phyloP scores from a whole-genome alignment of 2,888 invertebrate species.

The Oithona nana region DNA sequence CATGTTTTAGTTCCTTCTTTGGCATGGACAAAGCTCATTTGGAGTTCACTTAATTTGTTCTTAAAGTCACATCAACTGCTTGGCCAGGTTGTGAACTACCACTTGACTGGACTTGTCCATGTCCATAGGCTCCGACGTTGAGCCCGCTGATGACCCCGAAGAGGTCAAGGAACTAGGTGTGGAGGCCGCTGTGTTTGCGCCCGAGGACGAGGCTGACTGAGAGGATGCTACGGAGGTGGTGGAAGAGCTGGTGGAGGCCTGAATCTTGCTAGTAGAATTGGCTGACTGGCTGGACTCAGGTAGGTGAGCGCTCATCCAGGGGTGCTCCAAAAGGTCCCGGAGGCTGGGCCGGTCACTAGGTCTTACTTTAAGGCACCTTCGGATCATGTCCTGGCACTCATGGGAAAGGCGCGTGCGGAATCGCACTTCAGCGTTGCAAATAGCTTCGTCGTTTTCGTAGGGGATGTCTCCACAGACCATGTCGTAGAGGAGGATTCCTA shows the following conservation, averaged over 20 bases:
- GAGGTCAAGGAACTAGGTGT: neutral
- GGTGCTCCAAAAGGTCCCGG: conserved; percentile 34
- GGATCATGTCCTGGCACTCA: conserved; percentile 36
- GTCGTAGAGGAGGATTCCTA: conserved; percentile 40
- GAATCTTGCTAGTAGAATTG: neutral
- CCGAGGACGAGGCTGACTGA: neutral
- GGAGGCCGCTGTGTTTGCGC: no score
- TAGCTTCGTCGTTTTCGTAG: conserved; percentile 39
- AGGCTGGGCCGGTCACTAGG: conserved; percentile 33
- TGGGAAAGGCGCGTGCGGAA: conserved; percentile 24
- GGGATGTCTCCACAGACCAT: conserved; percentile 45
- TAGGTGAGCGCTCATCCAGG: conserved; percentile 29
- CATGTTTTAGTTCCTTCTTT: no score
- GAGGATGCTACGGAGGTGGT: neutral
- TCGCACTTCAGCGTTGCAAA: conserved; percentile 27
- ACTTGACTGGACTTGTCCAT: neutral
- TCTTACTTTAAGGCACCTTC: conserved; percentile 32
- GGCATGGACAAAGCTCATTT: neutral
- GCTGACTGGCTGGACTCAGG: neutral
- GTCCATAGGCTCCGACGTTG: neutral
- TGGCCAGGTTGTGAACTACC: neutral
- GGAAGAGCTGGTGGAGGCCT: neutral
- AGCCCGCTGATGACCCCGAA: neutral
- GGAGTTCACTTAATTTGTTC: neutral
- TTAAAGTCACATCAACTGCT: neutral